Percentiles rank a stretch among this genome's conserved stretches.
These are phyloP conservation scores for Exocentrus adspersus DNA, from an alignment of 2,888 invertebrate genomes.

Conservation along the genomic window DNA sequence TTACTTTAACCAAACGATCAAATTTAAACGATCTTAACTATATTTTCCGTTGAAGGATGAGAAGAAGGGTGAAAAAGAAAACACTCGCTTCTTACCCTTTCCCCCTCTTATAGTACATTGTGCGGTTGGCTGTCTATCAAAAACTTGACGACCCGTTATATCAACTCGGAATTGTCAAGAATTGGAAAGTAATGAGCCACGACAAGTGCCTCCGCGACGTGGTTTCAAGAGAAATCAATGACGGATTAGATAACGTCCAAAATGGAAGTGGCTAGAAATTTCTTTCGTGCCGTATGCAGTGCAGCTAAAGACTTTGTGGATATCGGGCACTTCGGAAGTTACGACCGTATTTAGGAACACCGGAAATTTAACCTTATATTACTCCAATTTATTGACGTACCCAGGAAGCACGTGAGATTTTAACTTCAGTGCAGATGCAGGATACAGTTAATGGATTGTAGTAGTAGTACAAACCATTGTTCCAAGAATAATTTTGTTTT, in stretches of 20 bases:
- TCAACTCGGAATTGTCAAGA: not conserved
- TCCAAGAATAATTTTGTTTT: too few relatives aligned
- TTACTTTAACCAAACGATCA: too few relatives aligned
- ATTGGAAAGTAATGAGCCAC: conserved; percentile 8
- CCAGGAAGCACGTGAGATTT: not conserved
- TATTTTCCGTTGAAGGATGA: too few relatives aligned
- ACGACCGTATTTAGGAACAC: not conserved
- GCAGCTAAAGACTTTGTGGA: conserved; percentile 8
- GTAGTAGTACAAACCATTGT: too few relatives aligned
- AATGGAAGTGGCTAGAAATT: conserved; percentile 5
- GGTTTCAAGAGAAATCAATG: conserved; percentile 27
- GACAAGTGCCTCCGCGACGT: conserved; percentile 34
- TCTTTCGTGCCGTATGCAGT: not conserved
- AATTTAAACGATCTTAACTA: too few relatives aligned
- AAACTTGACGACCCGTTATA: too few relatives aligned
- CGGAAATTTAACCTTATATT: conserved; percentile 19
- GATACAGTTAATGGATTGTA: too few relatives aligned
- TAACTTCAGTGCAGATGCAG: too few relatives aligned
- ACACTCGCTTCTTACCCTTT: too few relatives aligned
- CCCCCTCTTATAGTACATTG: too few relatives aligned
- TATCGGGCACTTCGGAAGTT: conserved; percentile 11
- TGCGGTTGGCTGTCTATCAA: too few relatives aligned
- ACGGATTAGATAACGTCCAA: conserved; percentile 20
- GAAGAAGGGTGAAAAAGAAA: too few relatives aligned
- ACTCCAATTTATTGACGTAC: not conserved